phyloP scores from a whole-genome alignment of 2,113 vertebrate species.

The Xenus cinereus region DNA sequence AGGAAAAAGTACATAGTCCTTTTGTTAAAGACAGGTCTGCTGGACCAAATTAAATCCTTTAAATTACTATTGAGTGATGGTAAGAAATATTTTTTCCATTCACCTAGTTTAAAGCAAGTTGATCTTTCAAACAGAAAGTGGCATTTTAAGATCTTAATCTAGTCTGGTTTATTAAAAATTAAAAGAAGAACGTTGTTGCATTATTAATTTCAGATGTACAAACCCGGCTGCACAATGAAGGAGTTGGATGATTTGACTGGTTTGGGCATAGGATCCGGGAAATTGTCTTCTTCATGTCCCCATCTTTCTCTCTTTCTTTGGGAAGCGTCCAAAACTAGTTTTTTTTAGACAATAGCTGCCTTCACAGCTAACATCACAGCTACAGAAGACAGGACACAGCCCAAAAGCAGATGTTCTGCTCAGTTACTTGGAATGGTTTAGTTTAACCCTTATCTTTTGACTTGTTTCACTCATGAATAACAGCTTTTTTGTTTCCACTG shows the following conservation, averaged over 20 bases:
- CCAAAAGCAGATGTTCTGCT: not conserved
- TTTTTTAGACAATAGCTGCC: not conserved
- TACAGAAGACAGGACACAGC: not conserved
- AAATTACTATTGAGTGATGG: not conserved
- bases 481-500: not conserved
- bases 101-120: not conserved
- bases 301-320: not conserved
- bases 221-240: not conserved
- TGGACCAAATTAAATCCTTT: not conserved
- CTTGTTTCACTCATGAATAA: not conserved
- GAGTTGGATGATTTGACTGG: not conserved
- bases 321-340: not conserved
- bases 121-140: not conserved
- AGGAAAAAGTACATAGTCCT: not conserved
- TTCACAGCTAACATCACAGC: not conserved
- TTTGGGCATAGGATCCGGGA: not conserved
- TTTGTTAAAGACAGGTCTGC: not conserved
- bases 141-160: not conserved
- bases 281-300: not conserved
- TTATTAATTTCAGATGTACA: not conserved
- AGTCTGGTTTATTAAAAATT: not conserved
- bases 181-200: not conserved
- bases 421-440: not conserved
- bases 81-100: not conserved
- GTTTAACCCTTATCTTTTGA: not conserved